phyloP scores from a whole-genome alignment of 2,888 invertebrate genomes.

The Drosophila atroscutellata region DNA sequence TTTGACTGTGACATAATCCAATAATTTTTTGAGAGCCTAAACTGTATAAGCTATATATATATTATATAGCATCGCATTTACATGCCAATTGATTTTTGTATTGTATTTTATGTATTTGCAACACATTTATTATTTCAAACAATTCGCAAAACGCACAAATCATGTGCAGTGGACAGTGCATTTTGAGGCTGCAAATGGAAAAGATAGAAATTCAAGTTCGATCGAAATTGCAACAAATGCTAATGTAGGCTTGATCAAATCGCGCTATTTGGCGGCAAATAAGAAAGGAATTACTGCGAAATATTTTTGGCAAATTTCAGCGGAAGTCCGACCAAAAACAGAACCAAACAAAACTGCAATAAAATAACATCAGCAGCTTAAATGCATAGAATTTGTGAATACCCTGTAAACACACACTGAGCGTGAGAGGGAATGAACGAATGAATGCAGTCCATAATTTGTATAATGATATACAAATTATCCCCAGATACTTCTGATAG shows the following conservation, averaged over 20 bases:
- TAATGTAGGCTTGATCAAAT: neutral
- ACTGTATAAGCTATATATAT: neutral
- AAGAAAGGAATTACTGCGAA: slow-evolving; percentile 1
- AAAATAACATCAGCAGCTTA: neutral
- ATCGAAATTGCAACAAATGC: neutral
- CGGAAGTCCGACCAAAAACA: slow-evolving; percentile 2
- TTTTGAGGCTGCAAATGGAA: neutral
- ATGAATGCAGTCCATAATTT: too few relatives aligned
- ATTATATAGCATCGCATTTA: neutral
- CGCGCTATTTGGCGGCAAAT: neutral
- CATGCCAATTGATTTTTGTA: neutral
- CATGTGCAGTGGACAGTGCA: neutral
- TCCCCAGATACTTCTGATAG: neutral
- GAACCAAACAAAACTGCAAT: neutral
- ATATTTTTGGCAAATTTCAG: slow-evolving; percentile 4
- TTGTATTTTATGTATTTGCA: too few relatives aligned
- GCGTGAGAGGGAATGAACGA: neutral
- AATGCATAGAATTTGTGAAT: neutral
- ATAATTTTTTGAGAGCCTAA: neutral
- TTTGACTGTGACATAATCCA: neutral
- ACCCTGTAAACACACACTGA: neutral
- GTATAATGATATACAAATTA: neutral
- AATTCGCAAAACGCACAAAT: neutral
- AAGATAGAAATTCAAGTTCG: neutral
- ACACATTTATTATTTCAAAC: neutral